Conservation (phyloP, 2,113 vertebrate species). For the Halichoerus grypus region DNA sequence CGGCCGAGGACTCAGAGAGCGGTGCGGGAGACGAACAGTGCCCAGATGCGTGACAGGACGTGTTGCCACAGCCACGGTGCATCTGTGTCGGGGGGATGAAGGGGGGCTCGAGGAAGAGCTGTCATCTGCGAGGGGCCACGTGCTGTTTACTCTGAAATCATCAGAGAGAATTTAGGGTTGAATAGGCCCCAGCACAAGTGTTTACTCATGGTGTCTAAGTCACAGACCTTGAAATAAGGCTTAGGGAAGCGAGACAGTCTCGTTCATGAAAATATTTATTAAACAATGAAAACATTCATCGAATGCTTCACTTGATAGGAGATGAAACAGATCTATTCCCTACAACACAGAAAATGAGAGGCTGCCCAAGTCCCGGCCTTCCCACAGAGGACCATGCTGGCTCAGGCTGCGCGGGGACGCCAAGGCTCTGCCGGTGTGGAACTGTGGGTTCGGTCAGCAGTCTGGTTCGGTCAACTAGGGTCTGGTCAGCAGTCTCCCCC, state of each 20-base stretch:
- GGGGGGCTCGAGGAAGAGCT: background rate
- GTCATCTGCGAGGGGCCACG: rapidly evolving
- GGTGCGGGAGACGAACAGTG: background rate
- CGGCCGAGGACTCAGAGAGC: background rate
- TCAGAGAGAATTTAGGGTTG: background rate
- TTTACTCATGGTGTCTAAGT: background rate
- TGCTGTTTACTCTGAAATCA: background rate
- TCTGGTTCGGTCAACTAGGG: too few relatives aligned
- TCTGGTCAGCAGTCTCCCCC: background rate
- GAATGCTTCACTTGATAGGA: background rate
- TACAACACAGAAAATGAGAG: background rate
- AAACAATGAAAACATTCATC: background rate
- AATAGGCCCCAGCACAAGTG: background rate
- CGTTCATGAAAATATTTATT: conserved; percentile 47
- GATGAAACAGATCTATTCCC: background rate
- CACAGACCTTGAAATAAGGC: background rate
- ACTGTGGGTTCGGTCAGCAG: too few relatives aligned
- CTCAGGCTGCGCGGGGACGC: background rate
- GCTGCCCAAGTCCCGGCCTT: background rate
- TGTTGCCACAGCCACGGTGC: background rate
- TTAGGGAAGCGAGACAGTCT: background rate
- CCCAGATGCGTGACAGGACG: background rate
- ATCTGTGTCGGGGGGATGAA: too few relatives aligned
- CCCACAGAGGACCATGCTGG: background rate
- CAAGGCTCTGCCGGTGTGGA: rapidly evolving